These are phyloP conservation scores for Panurus biarmicus DNA, from an alignment of 2,113 vertebrate genomes.

Conservation along the genomic window DNA sequence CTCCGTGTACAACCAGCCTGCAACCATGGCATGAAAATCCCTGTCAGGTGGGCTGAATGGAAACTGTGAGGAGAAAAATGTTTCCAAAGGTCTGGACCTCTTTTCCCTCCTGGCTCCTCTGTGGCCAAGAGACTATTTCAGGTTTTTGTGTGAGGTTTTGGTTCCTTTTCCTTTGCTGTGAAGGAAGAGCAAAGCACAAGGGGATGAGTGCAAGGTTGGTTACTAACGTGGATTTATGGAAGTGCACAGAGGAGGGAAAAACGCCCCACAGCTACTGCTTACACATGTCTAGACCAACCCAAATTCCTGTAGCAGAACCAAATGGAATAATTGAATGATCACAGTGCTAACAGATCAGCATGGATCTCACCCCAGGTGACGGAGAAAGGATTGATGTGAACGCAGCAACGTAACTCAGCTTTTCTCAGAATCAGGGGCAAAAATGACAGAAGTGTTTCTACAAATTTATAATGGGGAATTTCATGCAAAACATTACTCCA, in stretches of 20 bases:
- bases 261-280: not conserved
- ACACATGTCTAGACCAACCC: not conserved
- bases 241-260: not conserved
- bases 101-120: not conserved
- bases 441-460: not conserved
- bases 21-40: not conserved
- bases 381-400: not conserved
- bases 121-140: not conserved
- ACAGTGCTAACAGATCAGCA: not conserved
- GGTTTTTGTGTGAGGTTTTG: not conserved
- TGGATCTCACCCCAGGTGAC: not conserved
- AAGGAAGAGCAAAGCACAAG: not conserved
- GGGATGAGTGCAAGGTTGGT: not conserved
- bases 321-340: not conserved
- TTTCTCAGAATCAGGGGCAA: not conserved
- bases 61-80: rapidly evolving
- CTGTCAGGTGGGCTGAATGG: rapidly evolving
- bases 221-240: not conserved
- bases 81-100: not conserved
- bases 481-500: not conserved
- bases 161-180: not conserved
- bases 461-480: not conserved
- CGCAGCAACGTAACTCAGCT: not conserved
- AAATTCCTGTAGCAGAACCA: not conserved
- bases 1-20: not conserved